These are phyloP conservation scores for Mythimna loreyi DNA, from an alignment of 2,888 invertebrate genomes.

Conservation along the genomic window DNA sequence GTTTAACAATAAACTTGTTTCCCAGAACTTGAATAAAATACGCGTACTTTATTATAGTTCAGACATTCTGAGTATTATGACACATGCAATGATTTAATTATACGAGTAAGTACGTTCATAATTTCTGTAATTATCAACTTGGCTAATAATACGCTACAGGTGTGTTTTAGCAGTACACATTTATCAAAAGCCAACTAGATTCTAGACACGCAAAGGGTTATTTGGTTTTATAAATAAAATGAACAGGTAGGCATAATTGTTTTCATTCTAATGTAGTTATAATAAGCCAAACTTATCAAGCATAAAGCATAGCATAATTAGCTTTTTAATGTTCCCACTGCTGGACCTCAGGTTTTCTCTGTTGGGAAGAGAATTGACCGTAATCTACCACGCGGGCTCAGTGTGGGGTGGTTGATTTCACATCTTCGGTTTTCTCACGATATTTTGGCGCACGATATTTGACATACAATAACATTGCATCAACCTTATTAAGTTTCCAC, in stretches of 20 bases:
- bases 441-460: too few species aligned
- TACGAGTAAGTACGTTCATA: conserved; percentile 6
- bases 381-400: too few species aligned
- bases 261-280: conserved; percentile 7
- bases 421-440: too few species aligned
- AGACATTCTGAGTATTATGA: conserved; percentile 16
- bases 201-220: conserved; percentile 36
- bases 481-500: too few species aligned
- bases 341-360: too few species aligned
- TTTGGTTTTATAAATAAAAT: conserved; percentile 2
- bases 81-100: conserved; percentile 35
- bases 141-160: conserved; percentile 32
- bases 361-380: too few species aligned
- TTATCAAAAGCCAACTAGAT: conserved; percentile 30
- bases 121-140: conserved; percentile 9
- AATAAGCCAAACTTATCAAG: background rate
- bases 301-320: too few species aligned
- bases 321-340: too few species aligned
- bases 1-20: background rate
- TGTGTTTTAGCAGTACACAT: conserved; percentile 35
- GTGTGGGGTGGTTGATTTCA: too few species aligned
- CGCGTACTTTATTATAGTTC: background rate
- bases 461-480: too few species aligned
- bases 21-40: conserved; percentile 9
- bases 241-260: conserved; percentile 1